Percentiles rank a stretch among this genome's conserved stretches.
phyloP scores from a whole-genome alignment of 1,140 invertebrate genomes.

The Bombyx mandarina region DNA sequence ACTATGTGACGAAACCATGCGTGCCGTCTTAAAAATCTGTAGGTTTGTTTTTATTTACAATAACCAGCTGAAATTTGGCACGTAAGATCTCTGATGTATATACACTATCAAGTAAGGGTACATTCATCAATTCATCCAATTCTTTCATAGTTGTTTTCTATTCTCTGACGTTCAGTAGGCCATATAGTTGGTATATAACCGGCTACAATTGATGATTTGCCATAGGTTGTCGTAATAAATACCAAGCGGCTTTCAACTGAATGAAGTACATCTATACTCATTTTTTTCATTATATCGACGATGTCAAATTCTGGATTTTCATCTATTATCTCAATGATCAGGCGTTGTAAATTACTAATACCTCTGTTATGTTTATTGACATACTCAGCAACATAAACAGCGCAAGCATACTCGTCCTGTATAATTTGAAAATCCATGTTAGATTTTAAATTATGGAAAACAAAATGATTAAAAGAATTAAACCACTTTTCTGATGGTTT shows the following conservation, averaged over 20 bases:
- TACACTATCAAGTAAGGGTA: neutral
- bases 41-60: neutral
- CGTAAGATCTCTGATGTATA: neutral
- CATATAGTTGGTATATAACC: conserved; percentile 14
- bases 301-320: conserved; percentile 19
- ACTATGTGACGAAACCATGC: neutral
- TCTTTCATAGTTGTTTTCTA: conserved; percentile 9
- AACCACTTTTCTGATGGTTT: conserved; percentile 17
- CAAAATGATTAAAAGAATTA: conserved; percentile 19
- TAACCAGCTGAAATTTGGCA: conserved; percentile 1
- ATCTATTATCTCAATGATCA: conserved; percentile 22
- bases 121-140: conserved; percentile 4
- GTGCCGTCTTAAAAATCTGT: neutral
- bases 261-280: conserved; percentile 16
- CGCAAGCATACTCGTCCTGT: conserved; percentile 20
- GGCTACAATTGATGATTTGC: conserved; percentile 6
- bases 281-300: conserved; percentile 19
- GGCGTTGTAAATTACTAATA: conserved; percentile 18
- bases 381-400: conserved; percentile 20
- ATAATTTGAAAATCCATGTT: conserved; percentile 25
- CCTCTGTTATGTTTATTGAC: conserved; percentile 21
- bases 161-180: conserved; percentile 9
- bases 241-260: conserved; percentile 23
- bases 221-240: conserved; percentile 19
- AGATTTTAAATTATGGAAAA: conserved; percentile 17